Conservation (phyloP, 2,888 invertebrate genomes). For the Drosophila ezoana region DNA sequence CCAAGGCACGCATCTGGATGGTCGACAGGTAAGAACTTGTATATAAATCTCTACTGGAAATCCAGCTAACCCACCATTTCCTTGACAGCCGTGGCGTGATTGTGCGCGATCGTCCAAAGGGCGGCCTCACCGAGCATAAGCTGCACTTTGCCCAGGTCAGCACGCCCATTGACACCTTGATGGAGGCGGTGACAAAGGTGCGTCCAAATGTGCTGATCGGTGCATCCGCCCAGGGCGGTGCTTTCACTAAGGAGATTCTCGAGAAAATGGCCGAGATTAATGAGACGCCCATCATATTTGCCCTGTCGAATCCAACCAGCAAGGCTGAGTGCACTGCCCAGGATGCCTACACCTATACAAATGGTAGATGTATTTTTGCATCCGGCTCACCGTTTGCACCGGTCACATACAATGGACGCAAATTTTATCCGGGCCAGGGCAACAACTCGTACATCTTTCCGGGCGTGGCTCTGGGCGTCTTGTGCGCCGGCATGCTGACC, state of each 20-base stretch:
- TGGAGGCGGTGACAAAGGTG: constrained; percentile 91
- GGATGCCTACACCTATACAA: constrained; percentile 94
- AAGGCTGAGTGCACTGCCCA: constrained; percentile 99
- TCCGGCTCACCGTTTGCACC: constrained; percentile 98
- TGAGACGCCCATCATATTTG: constrained; percentile 96
- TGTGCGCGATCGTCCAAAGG: constrained; percentile 93
- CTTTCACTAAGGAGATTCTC: constrained; percentile 96
- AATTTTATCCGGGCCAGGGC: constrained; percentile 96
- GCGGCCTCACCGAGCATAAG: constrained; percentile 93
- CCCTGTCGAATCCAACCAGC: constrained; percentile 98
- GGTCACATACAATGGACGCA: constrained; percentile 92
- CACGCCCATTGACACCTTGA: constrained; percentile 90
- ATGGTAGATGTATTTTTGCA: constrained; percentile 97
- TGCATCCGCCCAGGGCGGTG: constrained; percentile 96
- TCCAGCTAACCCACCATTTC: neutral
- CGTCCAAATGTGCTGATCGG: constrained; percentile 97
- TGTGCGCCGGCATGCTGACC: constrained; percentile 94
- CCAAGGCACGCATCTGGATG: constrained; percentile 94
- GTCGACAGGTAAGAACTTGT: constrained; percentile 88
- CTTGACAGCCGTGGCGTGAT: constrained; percentile 93
- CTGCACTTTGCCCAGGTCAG: constrained; percentile 92
- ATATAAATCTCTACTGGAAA: neutral
- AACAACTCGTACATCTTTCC: constrained; percentile 99
- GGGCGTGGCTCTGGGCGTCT: constrained; percentile 95
- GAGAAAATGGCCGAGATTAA: constrained; percentile 93